Evolutionary conservation across 2,113 vertebrate species (phyloP).

Genomic region (Hucho hucho): DNA sequence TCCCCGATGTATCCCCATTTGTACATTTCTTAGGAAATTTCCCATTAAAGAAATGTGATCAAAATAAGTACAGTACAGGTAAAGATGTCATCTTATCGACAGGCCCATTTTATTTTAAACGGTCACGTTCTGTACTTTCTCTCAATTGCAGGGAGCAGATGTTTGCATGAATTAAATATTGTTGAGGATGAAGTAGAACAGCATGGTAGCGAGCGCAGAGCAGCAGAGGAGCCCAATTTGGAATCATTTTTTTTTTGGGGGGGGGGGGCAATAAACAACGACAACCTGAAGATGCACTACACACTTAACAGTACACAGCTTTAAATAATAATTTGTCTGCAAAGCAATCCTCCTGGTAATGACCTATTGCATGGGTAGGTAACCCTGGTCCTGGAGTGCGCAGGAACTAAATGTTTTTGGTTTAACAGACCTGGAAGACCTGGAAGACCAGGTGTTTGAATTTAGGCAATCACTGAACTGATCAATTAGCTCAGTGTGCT

Average conservation of each 20-base stretch:
- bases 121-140: neutral
- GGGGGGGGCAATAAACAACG: slow-evolving; percentile 5
- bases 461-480: too few species aligned
- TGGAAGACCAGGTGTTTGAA: too few species aligned
- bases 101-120: neutral
- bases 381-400: too few species aligned
- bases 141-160: slow-evolving; percentile 49
- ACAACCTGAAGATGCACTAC: slow-evolving; percentile 16
- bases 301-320: neutral
- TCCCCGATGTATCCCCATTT: neutral
- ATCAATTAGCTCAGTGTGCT: too few species aligned
- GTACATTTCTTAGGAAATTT: neutral
- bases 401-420: too few species aligned
- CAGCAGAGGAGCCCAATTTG: slow-evolving; percentile 6
- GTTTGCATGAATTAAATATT: slow-evolving; percentile 64
- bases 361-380: neutral
- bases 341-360: slow-evolving; percentile 10
- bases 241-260: slow-evolving; percentile 24
- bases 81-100: neutral
- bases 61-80: neutral
- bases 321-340: slow-evolving; percentile 30
- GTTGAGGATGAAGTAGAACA: slow-evolving; percentile 29
- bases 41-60: neutral
- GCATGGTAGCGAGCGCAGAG: slow-evolving; percentile 16
- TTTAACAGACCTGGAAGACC: too few species aligned